Percentiles rank a stretch among this genome's conserved stretches.
phyloP scores from a whole-genome alignment of 92 coral and sea anemone species.

The Phenganax stokvisi region DNA sequence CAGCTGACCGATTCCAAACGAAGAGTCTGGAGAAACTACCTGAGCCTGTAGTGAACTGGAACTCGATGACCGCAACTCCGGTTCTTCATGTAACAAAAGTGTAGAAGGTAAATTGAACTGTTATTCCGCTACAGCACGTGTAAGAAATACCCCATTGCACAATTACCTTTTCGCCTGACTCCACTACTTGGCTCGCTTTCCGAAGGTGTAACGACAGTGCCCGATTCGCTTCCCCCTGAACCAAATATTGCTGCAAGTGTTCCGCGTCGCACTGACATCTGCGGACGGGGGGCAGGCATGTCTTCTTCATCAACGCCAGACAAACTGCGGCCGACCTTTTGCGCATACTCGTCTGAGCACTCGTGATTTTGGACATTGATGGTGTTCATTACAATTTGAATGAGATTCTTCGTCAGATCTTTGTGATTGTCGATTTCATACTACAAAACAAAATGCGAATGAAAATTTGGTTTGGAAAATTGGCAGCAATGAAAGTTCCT shows the following conservation, averaged over 20 bases:
- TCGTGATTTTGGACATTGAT: conserved; percentile 93
- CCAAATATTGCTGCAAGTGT: conserved; percentile 42
- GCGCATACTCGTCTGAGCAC: conserved; percentile 74
- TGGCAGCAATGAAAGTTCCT: background rate
- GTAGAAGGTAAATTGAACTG: background rate
- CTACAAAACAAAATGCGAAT: conserved; percentile 38
- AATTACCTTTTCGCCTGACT: conserved; percentile 21
- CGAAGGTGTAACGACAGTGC: conserved; percentile 7
- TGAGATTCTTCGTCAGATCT: conserved; percentile 86
- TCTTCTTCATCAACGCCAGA: conserved; percentile 57
- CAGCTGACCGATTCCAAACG: conserved; percentile 29
- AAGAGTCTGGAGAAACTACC: conserved; percentile 22
- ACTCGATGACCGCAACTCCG: conserved; percentile 30
- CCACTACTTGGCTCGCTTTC: conserved; percentile 26
- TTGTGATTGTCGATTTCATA: conserved; percentile 86
- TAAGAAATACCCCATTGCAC: background rate
- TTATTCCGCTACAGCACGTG: background rate
- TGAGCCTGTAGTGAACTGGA: conserved; percentile 27
- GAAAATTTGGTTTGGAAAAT: background rate
- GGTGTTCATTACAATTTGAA: conserved; percentile 81
- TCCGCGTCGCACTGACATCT: conserved; percentile 23
- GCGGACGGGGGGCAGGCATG: conserved; percentile 10
- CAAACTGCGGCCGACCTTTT: conserved; percentile 55
- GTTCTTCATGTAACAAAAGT: conserved; percentile 7
- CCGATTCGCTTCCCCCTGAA: conserved; percentile 13